These are phyloP conservation scores for Pampus argenteus DNA, from an alignment of 2,797 vertebrate genomes.

Conservation along the genomic window DNA sequence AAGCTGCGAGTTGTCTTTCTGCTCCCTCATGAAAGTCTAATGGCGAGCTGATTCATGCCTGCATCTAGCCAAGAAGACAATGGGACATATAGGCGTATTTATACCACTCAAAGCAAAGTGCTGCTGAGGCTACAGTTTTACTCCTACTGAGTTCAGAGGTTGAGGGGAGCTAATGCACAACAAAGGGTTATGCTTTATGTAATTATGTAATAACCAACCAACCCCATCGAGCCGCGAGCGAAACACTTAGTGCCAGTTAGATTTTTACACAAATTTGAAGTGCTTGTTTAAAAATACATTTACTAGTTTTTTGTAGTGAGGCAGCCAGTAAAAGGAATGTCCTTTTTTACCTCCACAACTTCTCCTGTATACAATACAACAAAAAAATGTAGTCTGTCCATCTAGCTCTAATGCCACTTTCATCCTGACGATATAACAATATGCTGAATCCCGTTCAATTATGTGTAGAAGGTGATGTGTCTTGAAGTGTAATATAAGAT, in stretches of 20 bases:
- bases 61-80: slow-evolving; percentile 68
- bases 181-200: slow-evolving; percentile 62
- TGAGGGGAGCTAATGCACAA: slow-evolving; percentile 71
- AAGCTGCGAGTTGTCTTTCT: slow-evolving; percentile 71
- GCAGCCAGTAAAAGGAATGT: background rate
- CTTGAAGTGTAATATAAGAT: background rate
- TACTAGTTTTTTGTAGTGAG: slow-evolving; percentile 11
- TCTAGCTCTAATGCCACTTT: slow-evolving; percentile 27
- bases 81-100: slow-evolving; percentile 65
- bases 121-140: slow-evolving; percentile 71
- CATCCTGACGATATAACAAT: background rate
- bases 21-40: slow-evolving; percentile 79
- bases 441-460: background rate
- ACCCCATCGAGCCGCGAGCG: slow-evolving; percentile 41
- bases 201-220: slow-evolving; percentile 69
- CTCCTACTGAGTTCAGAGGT: slow-evolving; percentile 78
- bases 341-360: background rate
- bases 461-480: background rate
- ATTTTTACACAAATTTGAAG: slow-evolving; percentile 35
- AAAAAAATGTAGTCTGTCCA: slow-evolving; percentile 36
- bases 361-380: background rate
- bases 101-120: slow-evolving; percentile 75
- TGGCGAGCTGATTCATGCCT: slow-evolving; percentile 77
- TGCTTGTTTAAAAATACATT: slow-evolving; percentile 39
- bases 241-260: slow-evolving; percentile 51